A percentile compares a stretch with the other conserved stretches of the same genome.
phyloP scores from a whole-genome alignment of 2,797 vertebrate genomes.

The Hyperoplus immaculatus region DNA sequence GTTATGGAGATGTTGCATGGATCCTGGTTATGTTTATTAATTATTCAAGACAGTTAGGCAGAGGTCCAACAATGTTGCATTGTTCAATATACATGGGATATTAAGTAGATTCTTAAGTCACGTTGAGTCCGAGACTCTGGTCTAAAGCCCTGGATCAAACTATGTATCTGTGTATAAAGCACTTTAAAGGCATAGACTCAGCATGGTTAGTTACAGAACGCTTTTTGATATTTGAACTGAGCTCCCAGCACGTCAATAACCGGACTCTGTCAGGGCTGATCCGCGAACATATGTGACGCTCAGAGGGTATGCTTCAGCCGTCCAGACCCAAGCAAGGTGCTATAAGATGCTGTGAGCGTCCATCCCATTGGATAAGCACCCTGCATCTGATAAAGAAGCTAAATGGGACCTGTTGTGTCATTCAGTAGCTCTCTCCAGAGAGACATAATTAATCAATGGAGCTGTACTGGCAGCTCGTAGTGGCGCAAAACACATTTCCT shows the following conservation, averaged over 20 bases:
- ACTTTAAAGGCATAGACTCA: not conserved
- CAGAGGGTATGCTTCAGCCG: too few species aligned
- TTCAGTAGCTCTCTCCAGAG: not conserved
- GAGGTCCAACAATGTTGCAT: not conserved
- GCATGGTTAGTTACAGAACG: too few species aligned
- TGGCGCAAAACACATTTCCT: not conserved
- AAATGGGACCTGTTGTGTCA: too few species aligned
- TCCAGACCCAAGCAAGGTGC: too few species aligned
- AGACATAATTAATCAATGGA: not conserved
- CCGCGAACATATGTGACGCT: too few species aligned
- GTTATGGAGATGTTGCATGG: not conserved
- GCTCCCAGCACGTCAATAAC: too few species aligned
- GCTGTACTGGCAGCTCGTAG: not conserved
- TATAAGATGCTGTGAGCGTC: too few species aligned
- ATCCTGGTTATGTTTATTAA: not conserved
- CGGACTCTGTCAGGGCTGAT: too few species aligned
- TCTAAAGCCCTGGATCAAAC: not conserved
- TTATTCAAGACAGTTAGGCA: constrained; percentile 17
- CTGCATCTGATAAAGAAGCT: too few species aligned
- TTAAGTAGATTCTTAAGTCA: not conserved
- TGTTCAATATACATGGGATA: not conserved
- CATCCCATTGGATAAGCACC: too few species aligned
- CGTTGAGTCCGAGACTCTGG: not conserved
- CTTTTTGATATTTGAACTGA: too few species aligned
- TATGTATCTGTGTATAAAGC: not conserved